Percentiles rank a stretch among this genome's conserved stretches.
phyloP scores from a whole-genome alignment of 2,113 vertebrate genomes.

The Esox niger region DNA sequence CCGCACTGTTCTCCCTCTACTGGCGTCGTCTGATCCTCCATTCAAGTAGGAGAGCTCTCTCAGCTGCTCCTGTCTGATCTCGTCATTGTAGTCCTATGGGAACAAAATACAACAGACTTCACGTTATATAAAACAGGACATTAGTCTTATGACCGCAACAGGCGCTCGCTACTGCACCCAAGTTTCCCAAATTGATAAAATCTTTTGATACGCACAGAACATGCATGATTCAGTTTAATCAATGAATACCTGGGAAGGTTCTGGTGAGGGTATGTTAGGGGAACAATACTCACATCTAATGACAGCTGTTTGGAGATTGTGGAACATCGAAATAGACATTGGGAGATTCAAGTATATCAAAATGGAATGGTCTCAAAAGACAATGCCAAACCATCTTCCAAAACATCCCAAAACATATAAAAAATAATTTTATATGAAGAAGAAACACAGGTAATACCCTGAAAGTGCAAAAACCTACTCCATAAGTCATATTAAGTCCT shows the following conservation, averaged over 20 bases:
- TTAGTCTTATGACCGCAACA: constrained; percentile 36
- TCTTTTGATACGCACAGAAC: neutral
- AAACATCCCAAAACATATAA: too few relatives aligned
- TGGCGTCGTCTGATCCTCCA: constrained; percentile 90
- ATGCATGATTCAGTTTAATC: neutral
- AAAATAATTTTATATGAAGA: too few relatives aligned
- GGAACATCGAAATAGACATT: neutral
- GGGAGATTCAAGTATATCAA: neutral
- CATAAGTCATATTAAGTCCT: too few relatives aligned
- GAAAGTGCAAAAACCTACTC: too few relatives aligned
- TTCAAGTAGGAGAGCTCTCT: constrained; percentile 94
- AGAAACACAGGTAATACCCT: too few relatives aligned
- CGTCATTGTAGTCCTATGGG: constrained; percentile 95
- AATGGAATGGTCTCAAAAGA: too few relatives aligned
- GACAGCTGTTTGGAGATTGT: neutral
- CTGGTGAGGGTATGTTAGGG: constrained; percentile 1
- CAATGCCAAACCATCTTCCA: too few relatives aligned
- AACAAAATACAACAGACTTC: constrained; percentile 30
- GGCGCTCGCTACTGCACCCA: neutral
- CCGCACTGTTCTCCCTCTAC: constrained; percentile 79
- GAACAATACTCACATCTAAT: neutral
- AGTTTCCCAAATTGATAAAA: neutral
- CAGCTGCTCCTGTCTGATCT: constrained; percentile 97
- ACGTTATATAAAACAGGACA: constrained; percentile 26
- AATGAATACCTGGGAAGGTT: neutral